Evolutionary conservation across 2,888 invertebrate species (phyloP).

Genomic region (Drosophila heteroneura): DNA sequence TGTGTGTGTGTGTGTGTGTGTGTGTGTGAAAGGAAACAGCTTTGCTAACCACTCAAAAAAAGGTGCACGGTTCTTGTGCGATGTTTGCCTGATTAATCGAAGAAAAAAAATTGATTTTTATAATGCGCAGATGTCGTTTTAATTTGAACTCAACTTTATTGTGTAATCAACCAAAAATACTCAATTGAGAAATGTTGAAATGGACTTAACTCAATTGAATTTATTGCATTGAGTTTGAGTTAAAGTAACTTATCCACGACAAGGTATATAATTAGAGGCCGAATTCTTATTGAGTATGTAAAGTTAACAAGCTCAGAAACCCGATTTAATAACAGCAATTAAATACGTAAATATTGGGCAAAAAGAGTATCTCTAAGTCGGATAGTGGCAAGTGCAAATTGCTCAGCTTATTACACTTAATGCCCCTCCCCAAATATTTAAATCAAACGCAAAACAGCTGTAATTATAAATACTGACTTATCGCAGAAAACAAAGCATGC

Average conservation of each 20-base stretch:
- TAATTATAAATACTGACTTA: conserved; percentile 56
- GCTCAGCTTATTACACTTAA: conserved; percentile 13
- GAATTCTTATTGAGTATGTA: neutral
- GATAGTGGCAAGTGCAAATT: neutral
- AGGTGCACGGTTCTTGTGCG: neutral
- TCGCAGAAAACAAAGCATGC: conserved; percentile 9
- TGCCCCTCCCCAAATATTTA: conserved; percentile 27
- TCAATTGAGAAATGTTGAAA: neutral
- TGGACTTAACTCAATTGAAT: neutral
- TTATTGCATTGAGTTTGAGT: neutral
- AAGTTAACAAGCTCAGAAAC: neutral
- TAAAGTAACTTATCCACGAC: neutral
- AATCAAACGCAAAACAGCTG: conserved; percentile 55
- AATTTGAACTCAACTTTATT: neutral
- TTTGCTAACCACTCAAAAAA: neutral
- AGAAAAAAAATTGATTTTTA: neutral
- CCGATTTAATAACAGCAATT: neutral
- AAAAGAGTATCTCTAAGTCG: neutral
- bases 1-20: neutral
- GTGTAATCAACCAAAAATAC: neutral
- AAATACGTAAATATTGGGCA: neutral
- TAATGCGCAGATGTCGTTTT: neutral
- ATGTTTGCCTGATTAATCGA: neutral
- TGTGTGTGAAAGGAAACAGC: neutral
- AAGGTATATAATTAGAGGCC: neutral